Base-by-base conservation (phyloP, 2,888 invertebrate genomes). In the Eremobia ochroleuca region DNA sequence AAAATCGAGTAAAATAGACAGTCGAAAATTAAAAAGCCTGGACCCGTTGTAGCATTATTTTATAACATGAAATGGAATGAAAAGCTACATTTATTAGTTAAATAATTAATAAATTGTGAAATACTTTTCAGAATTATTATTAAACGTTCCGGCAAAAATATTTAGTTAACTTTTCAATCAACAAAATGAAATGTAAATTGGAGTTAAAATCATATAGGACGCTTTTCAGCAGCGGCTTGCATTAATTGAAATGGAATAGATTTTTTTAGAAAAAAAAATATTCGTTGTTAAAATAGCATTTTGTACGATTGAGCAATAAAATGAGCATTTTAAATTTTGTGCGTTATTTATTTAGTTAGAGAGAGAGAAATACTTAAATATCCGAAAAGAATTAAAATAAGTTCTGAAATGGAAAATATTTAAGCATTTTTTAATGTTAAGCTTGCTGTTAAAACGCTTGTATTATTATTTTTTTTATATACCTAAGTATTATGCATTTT, bases 241-340 rank as follows among this genome's bases (percentile, higher is more conserved):
- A 15, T 43, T 0, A n/a, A 58, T 46, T 73, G 31, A 28, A 58
- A n/a, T 18, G 4, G 4, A n/a, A 34, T 15, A 18, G 0, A n/a
- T 9, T 43, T 52, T 13, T 31, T 25, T 34, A 28, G 0, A 15
- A 40, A 55, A 18, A 40, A 21, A n/a, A 4, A 6, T n/a, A 2
- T 13, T 15, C 2, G 6, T 6, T n/a, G 2, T 49, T 18, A 31
- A 65, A 49, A 46, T 70, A 18, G 28, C 1, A 49, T 58, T 77
- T 61, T 70, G 59, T 65, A 61, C 31, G 43, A 61, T 85, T 84
- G 83, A 84, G 83, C 86, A 82, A 82, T 72, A 15, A 49, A 52
- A 34, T 84, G 83, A 86, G 86, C 74, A 70, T 71, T 81, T 34
- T 9, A 15, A 34, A 55, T 61, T 61, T 6, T 34, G 8, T 9